A percentile compares a stretch with the other conserved stretches of the same genome.
Conservation (phyloP, 53 echinoderm and acorn worm species). For the Echinometra lucunter region DNA sequence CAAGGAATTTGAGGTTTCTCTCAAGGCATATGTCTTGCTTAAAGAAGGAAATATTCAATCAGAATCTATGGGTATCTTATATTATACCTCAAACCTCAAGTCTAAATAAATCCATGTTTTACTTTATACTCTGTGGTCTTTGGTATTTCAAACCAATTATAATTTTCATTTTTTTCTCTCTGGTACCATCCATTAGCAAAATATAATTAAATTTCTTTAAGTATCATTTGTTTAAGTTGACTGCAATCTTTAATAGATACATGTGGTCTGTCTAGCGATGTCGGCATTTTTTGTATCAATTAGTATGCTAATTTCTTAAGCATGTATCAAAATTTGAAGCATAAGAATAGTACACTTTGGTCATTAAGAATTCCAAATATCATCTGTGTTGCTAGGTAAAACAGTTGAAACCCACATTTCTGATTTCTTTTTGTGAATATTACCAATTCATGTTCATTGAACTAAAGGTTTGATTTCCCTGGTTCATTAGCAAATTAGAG, state of each 20-base stretch:
- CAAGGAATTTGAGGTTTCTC: slow-evolving; percentile 15
- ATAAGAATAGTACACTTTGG: not conserved
- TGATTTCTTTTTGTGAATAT: not conserved
- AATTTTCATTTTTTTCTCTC: not conserved
- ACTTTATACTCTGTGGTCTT: not conserved
- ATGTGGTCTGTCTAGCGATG: not conserved
- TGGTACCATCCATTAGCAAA: not conserved
- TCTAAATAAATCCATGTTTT: not conserved
- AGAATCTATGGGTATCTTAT: not conserved
- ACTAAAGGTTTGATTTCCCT: not conserved
- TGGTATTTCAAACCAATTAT: not conserved
- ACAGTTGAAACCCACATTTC: not conserved
- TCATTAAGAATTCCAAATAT: not conserved
- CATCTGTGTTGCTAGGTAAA: not conserved
- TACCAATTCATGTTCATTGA: not conserved
- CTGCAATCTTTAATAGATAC: not conserved
- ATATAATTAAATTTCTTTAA: not conserved
- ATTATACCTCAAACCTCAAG: not conserved
- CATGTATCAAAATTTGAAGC: not conserved
- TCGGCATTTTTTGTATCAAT: not conserved
- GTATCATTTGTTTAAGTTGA: not conserved
- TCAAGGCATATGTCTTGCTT: not conserved
- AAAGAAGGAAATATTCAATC: slow-evolving; percentile 3
- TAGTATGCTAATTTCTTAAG: not conserved
- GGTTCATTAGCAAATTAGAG: not conserved